Conservation (phyloP, 2,888 invertebrate genomes). For the Tipula helvola region DNA sequence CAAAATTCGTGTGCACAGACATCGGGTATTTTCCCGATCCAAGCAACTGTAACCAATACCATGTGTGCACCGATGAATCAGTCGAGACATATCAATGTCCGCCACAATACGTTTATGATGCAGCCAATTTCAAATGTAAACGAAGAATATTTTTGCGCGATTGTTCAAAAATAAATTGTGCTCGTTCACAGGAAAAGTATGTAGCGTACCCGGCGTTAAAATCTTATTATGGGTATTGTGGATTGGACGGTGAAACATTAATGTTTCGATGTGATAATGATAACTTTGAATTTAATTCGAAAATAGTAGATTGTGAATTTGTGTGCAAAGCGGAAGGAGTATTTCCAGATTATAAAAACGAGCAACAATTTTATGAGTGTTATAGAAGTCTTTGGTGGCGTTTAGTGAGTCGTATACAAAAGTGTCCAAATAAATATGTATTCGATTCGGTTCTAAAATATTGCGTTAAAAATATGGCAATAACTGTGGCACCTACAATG, state of each 20-base stretch:
- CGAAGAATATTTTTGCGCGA: constrained; percentile 6
- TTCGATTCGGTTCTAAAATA: neutral
- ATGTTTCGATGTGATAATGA: constrained; percentile 8
- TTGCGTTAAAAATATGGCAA: neutral
- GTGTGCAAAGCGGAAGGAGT: constrained; percentile 6
- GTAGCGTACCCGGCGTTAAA: constrained; percentile 12
- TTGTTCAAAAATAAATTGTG: constrained; percentile 14
- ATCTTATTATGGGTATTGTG: constrained; percentile 15
- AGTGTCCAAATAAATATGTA: neutral
- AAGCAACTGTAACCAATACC: constrained; percentile 14
- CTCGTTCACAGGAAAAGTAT: neutral
- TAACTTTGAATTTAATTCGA: neutral
- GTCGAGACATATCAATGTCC: constrained; percentile 14
- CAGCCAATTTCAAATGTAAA: constrained; percentile 11
- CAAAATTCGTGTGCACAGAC: neutral
- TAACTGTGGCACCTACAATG: neutral
- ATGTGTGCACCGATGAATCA: constrained; percentile 12
- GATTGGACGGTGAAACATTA: neutral
- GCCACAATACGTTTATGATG: constrained; percentile 13
- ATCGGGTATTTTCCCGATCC: constrained; percentile 8
- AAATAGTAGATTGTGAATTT: neutral
- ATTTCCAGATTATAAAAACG: neutral
- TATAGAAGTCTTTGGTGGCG: neutral
- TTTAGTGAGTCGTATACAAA: neutral
- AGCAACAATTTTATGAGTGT: constrained; percentile 11